phyloP scores from a whole-genome alignment of 1,140 invertebrate species.

The Drosophila kanapiae region DNA sequence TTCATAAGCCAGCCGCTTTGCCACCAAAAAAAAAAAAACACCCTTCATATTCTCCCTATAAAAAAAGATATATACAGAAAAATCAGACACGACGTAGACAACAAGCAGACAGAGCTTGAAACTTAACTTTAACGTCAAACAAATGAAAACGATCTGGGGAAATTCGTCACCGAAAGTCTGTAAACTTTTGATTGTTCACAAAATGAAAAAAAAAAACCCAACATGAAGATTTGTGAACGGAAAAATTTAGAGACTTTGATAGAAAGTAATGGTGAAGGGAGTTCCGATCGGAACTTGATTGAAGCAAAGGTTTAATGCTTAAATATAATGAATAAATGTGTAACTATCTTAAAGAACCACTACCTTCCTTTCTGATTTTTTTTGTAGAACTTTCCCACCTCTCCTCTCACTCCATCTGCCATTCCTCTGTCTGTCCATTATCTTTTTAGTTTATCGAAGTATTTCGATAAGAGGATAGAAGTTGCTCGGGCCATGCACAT shows the following conservation, averaged over 20 bases:
- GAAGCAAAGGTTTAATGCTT: not conserved
- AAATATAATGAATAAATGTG: no score
- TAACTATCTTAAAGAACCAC: not conserved
- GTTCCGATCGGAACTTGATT: not conserved
- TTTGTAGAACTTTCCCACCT: not conserved
- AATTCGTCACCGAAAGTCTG: conserved; percentile 43
- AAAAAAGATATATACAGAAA: not conserved
- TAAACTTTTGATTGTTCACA: conserved; percentile 26
- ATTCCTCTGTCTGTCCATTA: conserved; percentile 31
- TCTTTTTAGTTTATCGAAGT: conserved; percentile 51
- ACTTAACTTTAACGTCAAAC: conserved; percentile 28
- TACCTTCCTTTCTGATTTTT: not conserved
- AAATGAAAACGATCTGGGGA: not conserved
- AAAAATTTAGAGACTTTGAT: not conserved
- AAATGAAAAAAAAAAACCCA: no score
- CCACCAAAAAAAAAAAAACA: not conserved
- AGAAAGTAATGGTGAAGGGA: not conserved
- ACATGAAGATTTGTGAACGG: no score
- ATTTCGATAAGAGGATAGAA: conserved; percentile 45
- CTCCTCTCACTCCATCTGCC: conserved; percentile 8
- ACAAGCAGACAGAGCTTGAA: conserved; percentile 52
- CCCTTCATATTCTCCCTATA: not conserved
- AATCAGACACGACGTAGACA: conserved; percentile 51
- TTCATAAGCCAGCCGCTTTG: conserved; percentile 45
- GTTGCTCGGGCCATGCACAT: conserved; percentile 53